Evolutionary conservation across 2,113 vertebrate genomes (phyloP).

Genomic region (Sakesphorus luctuosus): DNA sequence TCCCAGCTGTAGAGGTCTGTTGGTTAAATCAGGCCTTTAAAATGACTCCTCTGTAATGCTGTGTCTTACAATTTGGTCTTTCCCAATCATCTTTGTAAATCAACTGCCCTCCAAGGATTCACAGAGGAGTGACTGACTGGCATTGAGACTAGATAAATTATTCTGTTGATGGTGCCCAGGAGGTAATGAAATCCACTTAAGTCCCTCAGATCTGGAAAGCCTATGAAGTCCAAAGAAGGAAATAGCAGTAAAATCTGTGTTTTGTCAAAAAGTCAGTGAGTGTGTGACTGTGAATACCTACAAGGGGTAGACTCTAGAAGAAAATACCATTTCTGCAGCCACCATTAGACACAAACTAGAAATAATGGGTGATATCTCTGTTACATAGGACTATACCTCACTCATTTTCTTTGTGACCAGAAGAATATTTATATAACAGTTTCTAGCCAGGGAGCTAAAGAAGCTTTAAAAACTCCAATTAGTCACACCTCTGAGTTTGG

Average conservation of each 20-base stretch:
- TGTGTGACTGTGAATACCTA: conserved; percentile 41
- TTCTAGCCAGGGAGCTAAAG: neutral
- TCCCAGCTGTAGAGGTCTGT: neutral
- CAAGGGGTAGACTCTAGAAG: neutral
- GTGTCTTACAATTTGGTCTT: neutral
- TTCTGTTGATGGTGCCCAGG: conserved; percentile 7
- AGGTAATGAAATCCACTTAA: conserved; percentile 45
- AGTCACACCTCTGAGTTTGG: neutral
- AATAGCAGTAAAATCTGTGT: conserved; percentile 13
- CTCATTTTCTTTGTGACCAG: conserved; percentile 4
- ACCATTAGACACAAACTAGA: neutral
- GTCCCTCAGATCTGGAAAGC: conserved; percentile 14
- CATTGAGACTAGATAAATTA: conserved; percentile 30
- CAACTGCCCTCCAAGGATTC: conserved; percentile 33
- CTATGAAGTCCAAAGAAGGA: neutral
- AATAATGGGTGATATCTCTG: neutral
- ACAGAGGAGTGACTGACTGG: neutral
- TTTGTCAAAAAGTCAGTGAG: conserved; percentile 6
- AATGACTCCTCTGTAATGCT: neutral
- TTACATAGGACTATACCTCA: neutral
- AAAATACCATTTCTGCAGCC: neutral
- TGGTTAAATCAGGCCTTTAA: conserved; percentile 21
- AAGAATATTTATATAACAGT: conserved; percentile 16
- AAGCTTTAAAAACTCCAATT: conserved; percentile 37
- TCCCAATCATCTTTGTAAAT: conserved; percentile 6